Evolutionary conservation across 2,797 vertebrate species (phyloP), one percentile per base, ranked within the genome.

Genomic region (Artibeus jamaicensis): DNA sequence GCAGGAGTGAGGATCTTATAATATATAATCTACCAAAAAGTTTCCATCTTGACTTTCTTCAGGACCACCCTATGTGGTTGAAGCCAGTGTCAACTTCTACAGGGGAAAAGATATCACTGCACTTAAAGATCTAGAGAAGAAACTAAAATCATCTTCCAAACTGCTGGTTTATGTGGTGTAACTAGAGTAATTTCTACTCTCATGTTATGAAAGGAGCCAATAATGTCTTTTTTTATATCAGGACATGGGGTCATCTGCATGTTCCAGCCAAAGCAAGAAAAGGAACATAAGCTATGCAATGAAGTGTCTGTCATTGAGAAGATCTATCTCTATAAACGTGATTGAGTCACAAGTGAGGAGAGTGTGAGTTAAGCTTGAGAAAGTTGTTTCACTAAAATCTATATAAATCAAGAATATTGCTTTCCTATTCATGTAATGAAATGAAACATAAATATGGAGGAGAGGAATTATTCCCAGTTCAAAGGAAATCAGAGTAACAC

Each of bases 81-180:
- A 93, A 48, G 84, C 93, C 81, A 95, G 76, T 77, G 81, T 96
- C 70, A 96, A 81, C 84, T 91, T 91, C 59, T 67, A 62, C 46
- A 39, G 14, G 48, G 68, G 42, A 48, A 96, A 91, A 42, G 24
- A 76, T 81, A 68, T 71, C 76, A 89, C 68, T 50, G 68, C 29
- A 37, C 8, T 44, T 89, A 24, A 78, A n/a, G 34, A 91, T 29
- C 34, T 73, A 48, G 5, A 76, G 93, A 91, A 78, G 42, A 88
- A 5, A 81, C 26, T 22, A 19, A 22, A 15, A n/a, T 87, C 79
- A 94, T 94, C 87, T 92, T 39, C 37, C 34, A 92, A 62, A 4
- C 22, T 39, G n/a, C 6, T 96, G 79, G 84, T 95, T 97, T 92
- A 48, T 29, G 93, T 95, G 89, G 81, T 76, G 34, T 42, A 44